These are phyloP conservation scores for Radopholus similis DNA, from an alignment of 1,140 invertebrate genomes.

Conservation along the genomic window DNA sequence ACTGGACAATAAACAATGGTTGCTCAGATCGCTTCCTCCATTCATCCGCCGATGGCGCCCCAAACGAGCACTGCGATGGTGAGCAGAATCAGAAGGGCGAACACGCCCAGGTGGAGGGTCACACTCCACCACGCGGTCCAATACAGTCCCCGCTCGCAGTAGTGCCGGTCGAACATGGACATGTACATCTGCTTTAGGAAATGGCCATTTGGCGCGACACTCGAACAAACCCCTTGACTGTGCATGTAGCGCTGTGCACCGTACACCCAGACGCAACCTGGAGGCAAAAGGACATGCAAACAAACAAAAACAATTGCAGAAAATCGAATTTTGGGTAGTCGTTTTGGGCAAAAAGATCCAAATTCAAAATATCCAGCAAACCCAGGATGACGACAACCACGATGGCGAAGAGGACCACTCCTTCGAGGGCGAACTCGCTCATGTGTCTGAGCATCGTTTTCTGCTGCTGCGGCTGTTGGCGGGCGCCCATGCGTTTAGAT, in stretches of 20 bases:
- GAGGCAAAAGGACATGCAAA: not conserved
- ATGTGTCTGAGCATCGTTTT: constrained; percentile 2
- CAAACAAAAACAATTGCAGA: not conserved
- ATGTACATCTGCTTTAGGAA: constrained; percentile 8
- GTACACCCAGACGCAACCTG: constrained; percentile 35
- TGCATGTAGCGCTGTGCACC: constrained; percentile 21
- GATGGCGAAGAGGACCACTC: constrained; percentile 21
- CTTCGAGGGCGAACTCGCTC: constrained; percentile 28
- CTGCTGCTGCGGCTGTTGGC: not conserved
- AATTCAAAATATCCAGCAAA: not conserved
- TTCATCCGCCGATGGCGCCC: constrained; percentile 8
- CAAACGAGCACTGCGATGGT: constrained; percentile 30
- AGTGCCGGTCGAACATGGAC: constrained; percentile 33
- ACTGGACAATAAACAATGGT: no score
- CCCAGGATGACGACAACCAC: constrained; percentile 29
- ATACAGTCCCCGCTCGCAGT: constrained; percentile 25
- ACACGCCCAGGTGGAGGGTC: constrained; percentile 24
- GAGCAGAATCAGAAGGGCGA: constrained; percentile 25
- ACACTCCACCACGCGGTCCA: constrained; percentile 33
- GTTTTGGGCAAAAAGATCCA: not conserved
- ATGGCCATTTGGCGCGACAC: not conserved
- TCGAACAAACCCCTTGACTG: not conserved
- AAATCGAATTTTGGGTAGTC: constrained; percentile 1
- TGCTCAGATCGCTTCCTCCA: not conserved
- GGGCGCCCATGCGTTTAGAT: not conserved